A percentile compares a stretch with the other conserved stretches of the same genome.
Evolutionary conservation across 2,113 vertebrate genomes (phyloP).

Genomic region (Caloenas nicobarica): DNA sequence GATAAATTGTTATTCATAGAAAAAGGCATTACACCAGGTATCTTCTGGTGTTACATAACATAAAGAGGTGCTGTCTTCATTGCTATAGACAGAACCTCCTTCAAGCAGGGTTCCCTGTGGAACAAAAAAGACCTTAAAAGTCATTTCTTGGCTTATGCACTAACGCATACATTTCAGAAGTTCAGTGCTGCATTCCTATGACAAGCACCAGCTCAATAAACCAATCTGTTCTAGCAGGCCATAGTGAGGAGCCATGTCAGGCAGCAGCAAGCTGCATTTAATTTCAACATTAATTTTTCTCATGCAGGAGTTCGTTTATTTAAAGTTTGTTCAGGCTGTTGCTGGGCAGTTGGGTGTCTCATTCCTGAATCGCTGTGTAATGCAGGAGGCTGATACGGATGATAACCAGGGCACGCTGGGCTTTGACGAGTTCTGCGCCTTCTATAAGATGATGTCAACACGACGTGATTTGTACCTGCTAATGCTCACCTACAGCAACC

Average conservation of each 20-base stretch:
- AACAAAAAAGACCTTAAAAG: too few relatives aligned
- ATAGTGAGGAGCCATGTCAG: not conserved
- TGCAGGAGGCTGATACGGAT: conserved; percentile 95
- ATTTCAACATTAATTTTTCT: not conserved
- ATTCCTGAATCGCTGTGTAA: not conserved
- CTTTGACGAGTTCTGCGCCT: conserved; percentile 97
- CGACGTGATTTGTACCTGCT: conserved; percentile 94
- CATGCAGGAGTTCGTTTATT: not conserved
- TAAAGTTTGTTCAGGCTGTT: not conserved
- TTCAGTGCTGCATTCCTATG: too few relatives aligned
- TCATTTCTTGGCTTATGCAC: too few relatives aligned
- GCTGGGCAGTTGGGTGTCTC: not conserved
- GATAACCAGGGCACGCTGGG: conserved; percentile 90
- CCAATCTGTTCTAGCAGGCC: not conserved
- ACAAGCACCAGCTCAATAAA: too few relatives aligned
- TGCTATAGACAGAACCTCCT: not conserved
- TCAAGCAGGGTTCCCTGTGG: too few relatives aligned
- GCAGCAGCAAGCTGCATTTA: not conserved
- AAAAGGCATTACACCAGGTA: not conserved
- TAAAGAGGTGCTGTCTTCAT: not conserved
- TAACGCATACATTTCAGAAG: too few relatives aligned
- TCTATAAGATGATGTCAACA: conserved; percentile 99
- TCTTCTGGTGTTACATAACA: not conserved
- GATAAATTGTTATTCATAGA: not conserved
- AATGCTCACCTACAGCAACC: conserved; percentile 95